Evolutionary conservation across 2,797 vertebrate genomes (phyloP).

Genomic region (Oreonectes daqikongensis): DNA sequence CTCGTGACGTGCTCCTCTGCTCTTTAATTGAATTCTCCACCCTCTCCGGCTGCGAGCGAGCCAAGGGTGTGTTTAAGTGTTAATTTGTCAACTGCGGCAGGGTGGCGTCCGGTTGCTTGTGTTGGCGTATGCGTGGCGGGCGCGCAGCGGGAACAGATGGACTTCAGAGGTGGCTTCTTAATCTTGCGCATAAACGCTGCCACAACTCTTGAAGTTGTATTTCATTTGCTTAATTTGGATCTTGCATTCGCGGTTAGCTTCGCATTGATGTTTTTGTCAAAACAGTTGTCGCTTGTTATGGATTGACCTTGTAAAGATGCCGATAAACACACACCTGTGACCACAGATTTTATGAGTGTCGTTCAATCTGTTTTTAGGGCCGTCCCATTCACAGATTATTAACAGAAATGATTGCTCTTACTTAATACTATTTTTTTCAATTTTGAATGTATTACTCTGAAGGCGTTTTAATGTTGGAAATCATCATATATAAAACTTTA

Average conservation of each 20-base stretch:
- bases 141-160: slow-evolving; percentile 70
- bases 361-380: background rate
- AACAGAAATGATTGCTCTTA: too few relatives aligned
- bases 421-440: too few relatives aligned
- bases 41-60: slow-evolving; percentile 29
- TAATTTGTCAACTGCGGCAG: slow-evolving; percentile 57
- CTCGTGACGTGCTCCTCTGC: slow-evolving; percentile 6
- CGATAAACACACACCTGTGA: background rate
- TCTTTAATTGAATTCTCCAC: slow-evolving; percentile 40
- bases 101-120: slow-evolving; percentile 34
- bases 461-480: too few relatives aligned
- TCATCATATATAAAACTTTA: too few relatives aligned
- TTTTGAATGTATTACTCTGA: too few relatives aligned
- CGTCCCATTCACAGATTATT: too few relatives aligned
- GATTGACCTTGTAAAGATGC: background rate
- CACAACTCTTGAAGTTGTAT: slow-evolving; percentile 40
- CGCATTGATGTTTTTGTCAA: background rate
- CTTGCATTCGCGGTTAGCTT: background rate
- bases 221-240: slow-evolving; percentile 41
- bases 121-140: slow-evolving; percentile 31
- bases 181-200: slow-evolving; percentile 59
- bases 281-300: background rate
- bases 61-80: slow-evolving; percentile 55
- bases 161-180: slow-evolving; percentile 60
- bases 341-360: background rate